Evolutionary conservation across 1,140 invertebrate genomes (phyloP).

Genomic region (Saccostrea echinata): DNA sequence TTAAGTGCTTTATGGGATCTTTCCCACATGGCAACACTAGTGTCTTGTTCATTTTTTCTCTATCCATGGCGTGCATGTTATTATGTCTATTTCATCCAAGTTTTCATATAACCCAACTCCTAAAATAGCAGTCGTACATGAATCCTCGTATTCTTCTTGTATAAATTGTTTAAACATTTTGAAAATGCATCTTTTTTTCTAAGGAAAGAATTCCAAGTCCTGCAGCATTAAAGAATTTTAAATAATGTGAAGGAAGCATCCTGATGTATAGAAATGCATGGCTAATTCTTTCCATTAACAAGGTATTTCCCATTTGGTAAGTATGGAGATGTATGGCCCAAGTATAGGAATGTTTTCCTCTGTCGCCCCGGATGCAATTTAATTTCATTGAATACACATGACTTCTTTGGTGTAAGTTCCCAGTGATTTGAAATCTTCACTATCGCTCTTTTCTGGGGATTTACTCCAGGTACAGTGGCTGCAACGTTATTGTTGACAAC

Average conservation of each 20-base stretch:
- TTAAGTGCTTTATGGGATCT: too few relatives aligned
- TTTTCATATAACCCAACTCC: conserved; percentile 43
- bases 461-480: background rate
- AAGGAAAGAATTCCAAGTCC: background rate
- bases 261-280: conserved; percentile 4
- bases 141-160: background rate
- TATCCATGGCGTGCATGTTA: conserved; percentile 46
- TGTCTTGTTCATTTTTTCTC: conserved; percentile 51
- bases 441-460: background rate
- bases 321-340: too few relatives aligned
- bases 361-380: background rate
- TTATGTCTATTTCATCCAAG: conserved; percentile 46
- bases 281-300: too few relatives aligned
- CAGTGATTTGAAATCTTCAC: background rate
- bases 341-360: background rate
- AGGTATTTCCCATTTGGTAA: too few relatives aligned
- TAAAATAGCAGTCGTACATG: background rate
- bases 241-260: background rate
- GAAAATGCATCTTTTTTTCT: conserved; percentile 14
- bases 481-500: too few relatives aligned
- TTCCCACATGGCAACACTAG: too few relatives aligned
- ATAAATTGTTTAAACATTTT: background rate
- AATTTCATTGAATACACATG: background rate
- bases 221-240: background rate
- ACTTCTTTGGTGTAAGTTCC: background rate